Conservation (phyloP, 2,797 vertebrate genomes). For the Leucoraja ocellata region DNA sequence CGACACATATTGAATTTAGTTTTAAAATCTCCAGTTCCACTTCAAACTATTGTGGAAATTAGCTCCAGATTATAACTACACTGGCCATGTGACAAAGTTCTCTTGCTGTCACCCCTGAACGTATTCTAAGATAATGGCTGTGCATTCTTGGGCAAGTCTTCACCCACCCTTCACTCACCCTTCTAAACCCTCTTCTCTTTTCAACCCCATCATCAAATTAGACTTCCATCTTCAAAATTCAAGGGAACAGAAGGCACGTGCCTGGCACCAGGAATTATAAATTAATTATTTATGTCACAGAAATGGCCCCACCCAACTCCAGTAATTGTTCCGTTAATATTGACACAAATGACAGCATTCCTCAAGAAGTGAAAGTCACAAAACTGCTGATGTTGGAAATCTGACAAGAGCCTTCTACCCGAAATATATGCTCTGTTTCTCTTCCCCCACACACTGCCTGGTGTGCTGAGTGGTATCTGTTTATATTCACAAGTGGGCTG, state of each 20-base stretch:
- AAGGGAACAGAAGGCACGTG: not conserved
- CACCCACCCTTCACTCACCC: not conserved
- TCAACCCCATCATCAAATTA: not conserved
- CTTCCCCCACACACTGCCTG: no score
- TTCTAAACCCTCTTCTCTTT: not conserved
- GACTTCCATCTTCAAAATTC: not conserved
- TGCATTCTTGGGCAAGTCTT: not conserved
- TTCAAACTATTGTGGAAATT: not conserved
- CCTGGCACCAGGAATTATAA: not conserved
- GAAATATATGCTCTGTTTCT: no score
- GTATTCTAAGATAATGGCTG: not conserved
- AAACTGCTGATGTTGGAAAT: no score
- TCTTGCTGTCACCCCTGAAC: not conserved
- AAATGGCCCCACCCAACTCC: not conserved
- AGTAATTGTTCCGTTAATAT: not conserved
- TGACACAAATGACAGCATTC: not conserved
- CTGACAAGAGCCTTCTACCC: no score
- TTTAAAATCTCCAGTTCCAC: not conserved
- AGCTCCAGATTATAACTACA: not conserved
- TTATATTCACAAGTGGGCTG: not conserved
- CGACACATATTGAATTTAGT: not conserved
- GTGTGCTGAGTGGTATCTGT: no score
- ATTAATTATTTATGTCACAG: not conserved
- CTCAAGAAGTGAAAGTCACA: not conserved
- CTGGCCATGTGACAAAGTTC: not conserved